These are phyloP conservation scores for Aspidiotus destructor DNA, from an alignment of 2,888 invertebrate species.

Conservation along the genomic window DNA sequence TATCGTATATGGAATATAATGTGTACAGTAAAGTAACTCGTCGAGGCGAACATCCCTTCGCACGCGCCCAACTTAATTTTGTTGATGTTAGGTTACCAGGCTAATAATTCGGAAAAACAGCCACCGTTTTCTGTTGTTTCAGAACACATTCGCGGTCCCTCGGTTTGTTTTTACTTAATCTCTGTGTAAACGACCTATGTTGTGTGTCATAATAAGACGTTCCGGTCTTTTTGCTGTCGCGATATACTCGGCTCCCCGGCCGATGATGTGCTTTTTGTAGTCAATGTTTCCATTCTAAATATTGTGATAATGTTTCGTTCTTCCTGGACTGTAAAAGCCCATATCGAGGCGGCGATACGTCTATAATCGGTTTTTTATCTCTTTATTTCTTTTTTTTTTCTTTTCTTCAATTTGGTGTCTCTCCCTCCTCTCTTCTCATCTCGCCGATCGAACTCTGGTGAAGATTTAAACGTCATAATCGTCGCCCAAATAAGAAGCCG, in stretches of 20 bases:
- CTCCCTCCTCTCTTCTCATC: too few species aligned
- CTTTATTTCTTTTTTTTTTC: background rate
- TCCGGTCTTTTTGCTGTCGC: conserved; percentile 18
- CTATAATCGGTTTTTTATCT: conserved; percentile 2
- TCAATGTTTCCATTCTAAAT: conserved; percentile 31
- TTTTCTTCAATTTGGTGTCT: too few species aligned
- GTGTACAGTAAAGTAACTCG: too few species aligned
- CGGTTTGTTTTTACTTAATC: conserved; percentile 32
- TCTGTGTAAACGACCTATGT: conserved; percentile 31
- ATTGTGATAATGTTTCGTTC: conserved; percentile 30
- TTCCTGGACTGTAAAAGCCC: conserved; percentile 23
- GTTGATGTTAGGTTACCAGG: conserved; percentile 29
- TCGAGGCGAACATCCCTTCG: conserved; percentile 14
- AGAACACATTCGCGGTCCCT: conserved; percentile 26
- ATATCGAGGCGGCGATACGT: background rate
- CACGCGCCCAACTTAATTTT: conserved; percentile 28
- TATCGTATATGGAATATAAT: too few species aligned
- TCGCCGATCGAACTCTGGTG: too few species aligned
- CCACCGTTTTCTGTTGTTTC: conserved; percentile 26
- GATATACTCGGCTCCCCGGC: conserved; percentile 19
- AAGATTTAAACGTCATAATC: background rate
- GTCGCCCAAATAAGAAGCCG: background rate
- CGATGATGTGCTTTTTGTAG: too few species aligned
- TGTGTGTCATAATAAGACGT: conserved; percentile 32
- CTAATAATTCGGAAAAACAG: conserved; percentile 12